Evolutionary conservation across 2,888 invertebrate genomes (phyloP), one percentile per base, ranked within the genome.

Genomic region (Poecilus cupreus): DNA sequence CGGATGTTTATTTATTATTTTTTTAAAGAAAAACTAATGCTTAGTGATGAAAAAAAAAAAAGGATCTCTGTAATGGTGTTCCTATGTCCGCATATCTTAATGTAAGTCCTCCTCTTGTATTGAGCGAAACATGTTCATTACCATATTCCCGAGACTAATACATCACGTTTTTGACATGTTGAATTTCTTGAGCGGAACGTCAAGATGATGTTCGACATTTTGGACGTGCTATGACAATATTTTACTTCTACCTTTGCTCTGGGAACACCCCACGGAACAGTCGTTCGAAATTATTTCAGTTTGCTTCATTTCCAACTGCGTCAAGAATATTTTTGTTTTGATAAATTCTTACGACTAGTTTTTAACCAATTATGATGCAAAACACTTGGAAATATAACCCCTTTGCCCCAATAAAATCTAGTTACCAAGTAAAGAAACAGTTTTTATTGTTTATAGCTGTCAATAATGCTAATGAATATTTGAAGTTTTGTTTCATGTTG

Each of bases 221-320:
- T 57, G 32, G 77, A 77, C 60, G 77, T 77, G 39, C 54, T 39
- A 77, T 60, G 46, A 75, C 26, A 75, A 75, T 75, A 26, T 75
- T 77, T 60, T 60, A n/a, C n/a, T 57, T 77, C 39, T 57, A 13
- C 57, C 32, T 26, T 24, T 13, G 13, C 24, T 39, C 26, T 26
- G 10, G 13, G 13, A 68, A 68, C 13, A 32, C 13, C 16, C 68
- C 8, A 32, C 68, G 32, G 24, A 32, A 24, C 24, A 18, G 32
- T 68, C 2, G 68, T 22, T 32, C n/a, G 5, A 24, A 68, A 68
- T 11, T 68, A 22, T 5, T 11, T 32, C 20, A 16, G n/a, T n/a
- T n/a, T n/a, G n/a, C n/a, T n/a, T n/a, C 3, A 26, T 24, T 22
- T 11, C 24, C 22, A 6, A 60, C 6, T 13, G 1, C 22, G 20